Percentiles rank a stretch among this genome's conserved stretches.
phyloP scores from a whole-genome alignment of 2,797 vertebrate species.

The Diplodus sargus region DNA sequence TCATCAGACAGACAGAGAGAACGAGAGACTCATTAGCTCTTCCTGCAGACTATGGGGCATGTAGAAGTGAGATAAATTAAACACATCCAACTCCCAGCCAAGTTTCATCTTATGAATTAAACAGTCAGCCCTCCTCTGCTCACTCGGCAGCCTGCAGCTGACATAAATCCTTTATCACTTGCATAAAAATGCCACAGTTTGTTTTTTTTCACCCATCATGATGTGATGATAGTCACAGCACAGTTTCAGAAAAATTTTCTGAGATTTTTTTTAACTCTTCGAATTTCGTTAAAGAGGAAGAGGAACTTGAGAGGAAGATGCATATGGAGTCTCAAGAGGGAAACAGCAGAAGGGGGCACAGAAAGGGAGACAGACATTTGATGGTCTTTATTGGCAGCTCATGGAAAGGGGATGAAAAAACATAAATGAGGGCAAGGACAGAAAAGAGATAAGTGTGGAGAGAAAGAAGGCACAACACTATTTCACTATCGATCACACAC shows the following conservation, averaged over 20 bases:
- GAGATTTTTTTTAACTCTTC: neutral
- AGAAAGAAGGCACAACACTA: neutral
- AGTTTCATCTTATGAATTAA: conserved; percentile 71
- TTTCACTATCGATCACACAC: no score
- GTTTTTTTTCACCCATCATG: conserved; percentile 15
- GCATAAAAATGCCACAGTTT: conserved; percentile 56
- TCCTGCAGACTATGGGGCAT: conserved; percentile 44
- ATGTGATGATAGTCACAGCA: conserved; percentile 40
- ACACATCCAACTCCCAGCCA: conserved; percentile 55
- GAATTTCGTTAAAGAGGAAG: conserved; percentile 12
- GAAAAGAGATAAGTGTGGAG: neutral
- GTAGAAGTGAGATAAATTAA: conserved; percentile 68
- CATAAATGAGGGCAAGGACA: neutral
- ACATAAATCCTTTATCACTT: conserved; percentile 70
- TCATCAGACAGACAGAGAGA: neutral
- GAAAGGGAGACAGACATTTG: conserved; percentile 15
- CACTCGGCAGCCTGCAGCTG: conserved; percentile 44
- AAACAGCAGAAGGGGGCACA: neutral
- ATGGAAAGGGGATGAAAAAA: neutral
- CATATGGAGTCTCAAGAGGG: neutral
- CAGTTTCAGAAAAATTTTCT: neutral
- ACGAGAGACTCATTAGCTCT: conserved; percentile 37
- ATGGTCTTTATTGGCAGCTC: conserved; percentile 36
- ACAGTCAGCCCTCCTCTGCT: conserved; percentile 47
- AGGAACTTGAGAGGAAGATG: neutral